phyloP scores from a whole-genome alignment of 1,140 invertebrate genomes.

The Drosophila malerkotliana region DNA sequence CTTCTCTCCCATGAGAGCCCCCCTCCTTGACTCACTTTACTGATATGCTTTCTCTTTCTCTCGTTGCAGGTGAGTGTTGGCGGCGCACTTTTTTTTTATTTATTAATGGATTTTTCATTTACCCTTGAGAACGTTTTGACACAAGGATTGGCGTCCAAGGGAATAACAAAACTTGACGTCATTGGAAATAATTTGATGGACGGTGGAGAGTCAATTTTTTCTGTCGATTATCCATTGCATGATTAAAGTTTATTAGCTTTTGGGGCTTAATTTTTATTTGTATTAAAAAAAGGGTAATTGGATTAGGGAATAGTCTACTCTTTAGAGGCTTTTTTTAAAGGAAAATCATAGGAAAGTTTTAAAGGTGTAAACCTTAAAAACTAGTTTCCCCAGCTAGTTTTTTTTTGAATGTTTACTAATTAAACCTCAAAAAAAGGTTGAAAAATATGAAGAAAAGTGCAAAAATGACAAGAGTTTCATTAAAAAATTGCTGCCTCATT shows the following conservation, averaged over 20 bases:
- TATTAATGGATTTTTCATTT: conserved; percentile 77
- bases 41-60: conserved; percentile 19
- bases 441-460: background rate
- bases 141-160: conserved; percentile 43
- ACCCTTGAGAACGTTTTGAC: conserved; percentile 44
- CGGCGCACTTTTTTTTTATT: conserved; percentile 63
- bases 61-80: conserved; percentile 71
- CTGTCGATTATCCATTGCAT: conserved; percentile 19
- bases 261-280: background rate
- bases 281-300: background rate
- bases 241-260: conserved; percentile 16
- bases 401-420: conserved; percentile 27
- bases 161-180: conserved; percentile 45
- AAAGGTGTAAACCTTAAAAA: no score
- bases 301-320: no score
- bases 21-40: conserved; percentile 49
- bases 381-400: no score
- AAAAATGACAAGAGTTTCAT: background rate
- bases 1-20: background rate
- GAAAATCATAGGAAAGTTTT: no score
- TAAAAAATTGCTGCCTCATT: conserved; percentile 35
- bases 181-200: conserved; percentile 44
- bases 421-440: background rate
- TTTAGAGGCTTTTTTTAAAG: no score
- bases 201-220: background rate